phyloP scores from a whole-genome alignment of 1,140 invertebrate species.

The Ladona fulva region DNA sequence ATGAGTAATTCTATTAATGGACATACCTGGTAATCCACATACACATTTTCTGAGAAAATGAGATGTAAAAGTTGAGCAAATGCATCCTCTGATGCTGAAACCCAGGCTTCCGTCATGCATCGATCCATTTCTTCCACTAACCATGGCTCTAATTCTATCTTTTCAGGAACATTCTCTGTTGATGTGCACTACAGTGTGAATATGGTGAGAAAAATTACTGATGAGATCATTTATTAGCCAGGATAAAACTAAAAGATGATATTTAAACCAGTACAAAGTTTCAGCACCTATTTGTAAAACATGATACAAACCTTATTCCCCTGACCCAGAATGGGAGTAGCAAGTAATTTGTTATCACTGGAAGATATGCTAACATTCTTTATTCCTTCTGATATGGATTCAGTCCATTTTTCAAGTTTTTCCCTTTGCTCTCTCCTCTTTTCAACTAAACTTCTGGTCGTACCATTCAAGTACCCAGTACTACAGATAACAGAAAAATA shows the following conservation, averaged over 20 bases:
- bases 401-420: constrained; percentile 41
- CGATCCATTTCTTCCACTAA: constrained; percentile 50
- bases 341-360: constrained; percentile 25
- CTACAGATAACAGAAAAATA: constrained; percentile 26
- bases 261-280: too few relatives aligned
- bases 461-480: constrained; percentile 54
- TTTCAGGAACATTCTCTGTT: constrained; percentile 32
- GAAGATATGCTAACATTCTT: neutral
- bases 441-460: constrained; percentile 36
- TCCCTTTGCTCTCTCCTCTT: constrained; percentile 41
- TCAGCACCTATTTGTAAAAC: too few relatives aligned
- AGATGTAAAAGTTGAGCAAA: constrained; percentile 65
- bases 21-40: constrained; percentile 45
- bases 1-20: neutral
- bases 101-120: constrained; percentile 48
- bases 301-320: constrained; percentile 27
- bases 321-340: constrained; percentile 34
- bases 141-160: constrained; percentile 44
- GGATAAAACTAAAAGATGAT: too few relatives aligned
- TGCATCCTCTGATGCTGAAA: constrained; percentile 45
- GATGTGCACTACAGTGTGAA: neutral
- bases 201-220: too few relatives aligned
- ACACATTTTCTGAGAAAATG: constrained; percentile 62
- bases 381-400: constrained; percentile 25
- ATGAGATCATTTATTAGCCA: too few relatives aligned